Base-by-base conservation (phyloP, 2,797 vertebrate genomes). In the Karalla daura region DNA sequence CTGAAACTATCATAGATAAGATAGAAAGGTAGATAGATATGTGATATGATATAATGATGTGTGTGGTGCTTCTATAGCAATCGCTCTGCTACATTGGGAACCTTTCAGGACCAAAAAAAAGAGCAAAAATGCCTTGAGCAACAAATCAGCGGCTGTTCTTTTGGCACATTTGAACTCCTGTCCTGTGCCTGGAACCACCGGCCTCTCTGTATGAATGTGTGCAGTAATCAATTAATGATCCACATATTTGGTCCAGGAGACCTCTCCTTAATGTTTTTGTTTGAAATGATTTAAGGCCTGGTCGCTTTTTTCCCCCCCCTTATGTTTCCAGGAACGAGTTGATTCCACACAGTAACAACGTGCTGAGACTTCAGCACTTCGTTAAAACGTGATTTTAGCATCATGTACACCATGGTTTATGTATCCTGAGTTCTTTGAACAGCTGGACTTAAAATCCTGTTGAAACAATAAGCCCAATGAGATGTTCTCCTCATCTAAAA, bases 401-500 rank as follows among this genome's bases (percentile, higher is more conserved):
- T 1, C 1, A 11, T 46, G 7, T 15, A 25, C n/a, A n/a, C n/a
- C n/a, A n/a, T n/a, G n/a, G n/a, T n/a, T n/a, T n/a, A n/a, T n/a
- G n/a, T n/a, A n/a, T n/a, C n/a, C 13, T n/a, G 15, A 17, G 3
- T n/a, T 39, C 10, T 39, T 39, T 8, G 7, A 39, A 1, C 15
- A 39, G 2, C 10, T 9, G 2, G 27, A 8, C 9, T 70, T 46
- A 20, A 17, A 43, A 46, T 59, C 3, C 18, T 15, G 40, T 20
- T 56, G 12, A 47, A 67, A 17, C 36, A 35, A 14, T 7, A 64
- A 13, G 9, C 21, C 13, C 33, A 63, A 52, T 50, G 8, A 55
- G 59, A 33, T 25, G 2, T 2, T 11, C 28, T 51, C 15, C 15
- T 18, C 75, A 32, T 43, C 46, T 52, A 21, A 66, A 70, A 56